Evolutionary conservation across 2,888 invertebrate species (phyloP), one percentile per base, ranked within the genome.

Genomic region (Ornithoptera alexandrae): DNA sequence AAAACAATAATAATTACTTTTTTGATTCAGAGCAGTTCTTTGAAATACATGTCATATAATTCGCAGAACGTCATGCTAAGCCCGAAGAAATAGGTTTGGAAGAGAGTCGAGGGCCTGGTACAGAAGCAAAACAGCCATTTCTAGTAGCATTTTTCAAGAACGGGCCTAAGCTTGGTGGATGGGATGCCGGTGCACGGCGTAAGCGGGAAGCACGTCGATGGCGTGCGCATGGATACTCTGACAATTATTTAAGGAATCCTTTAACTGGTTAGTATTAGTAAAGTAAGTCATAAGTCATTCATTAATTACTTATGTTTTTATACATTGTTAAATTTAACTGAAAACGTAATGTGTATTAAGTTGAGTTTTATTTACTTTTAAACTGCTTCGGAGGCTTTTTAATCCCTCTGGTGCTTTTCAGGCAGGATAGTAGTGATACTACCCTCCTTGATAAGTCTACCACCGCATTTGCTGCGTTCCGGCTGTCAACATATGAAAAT

Each of bases 91-190:
- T 97, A 68, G 98, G 98, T 0, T 86, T 98, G 53, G 94, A 97
- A 22, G 96, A 96, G 75, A 93, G 95, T 7, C 94, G 95, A 73
- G 96, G 96, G 1, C 79, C 80, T 1, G 75, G 83, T 1, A 79
- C 82, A 0, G 96, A 96, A 78, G 97, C 97, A 74, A 96, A 96
- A 77, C 97, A 98, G 82, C 97, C 98, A 0, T 98, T 98, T 85
- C 94, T 98, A 94, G 98, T 98, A 15, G 97, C 97, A 0, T 98
- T 97, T 86, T 95, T 97, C 82, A 96, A 96, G 83, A 96, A 94
- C 71, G 93, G 93, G 0, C 93, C 93, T 0, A 91, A 89, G 72
- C 86, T 93, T 3, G 85, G 86, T 46, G 81, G 81, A n/a, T 86
- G 93, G 2, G 94, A 94, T 77, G 89, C 90, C 0, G 91, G 93